Evolutionary conservation across 2,888 invertebrate genomes (phyloP), one percentile per base, ranked within the genome.

Genomic region (Euphydryas editha): DNA sequence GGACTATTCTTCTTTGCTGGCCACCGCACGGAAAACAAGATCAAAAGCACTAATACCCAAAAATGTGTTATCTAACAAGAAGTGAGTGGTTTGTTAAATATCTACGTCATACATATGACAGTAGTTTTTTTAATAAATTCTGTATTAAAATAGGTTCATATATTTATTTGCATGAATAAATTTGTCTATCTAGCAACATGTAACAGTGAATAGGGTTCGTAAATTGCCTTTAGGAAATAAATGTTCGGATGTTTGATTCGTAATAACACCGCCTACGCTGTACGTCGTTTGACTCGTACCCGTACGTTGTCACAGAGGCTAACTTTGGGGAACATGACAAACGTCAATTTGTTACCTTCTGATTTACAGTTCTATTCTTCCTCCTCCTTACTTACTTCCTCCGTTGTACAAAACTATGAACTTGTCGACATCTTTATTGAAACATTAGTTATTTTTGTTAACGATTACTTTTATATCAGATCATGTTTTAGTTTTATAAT

Each of bases 251-350:
- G 18, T 64, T 67, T 44, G 49, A 24, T 57, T 59, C 59, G 55
- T 49, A 56, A 21, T 20, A 13, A 18, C 58, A 13, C 37, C 49
- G 47, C 56, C 59, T 56, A 56, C 56, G 55, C 47, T 47, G 47
- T 42, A 36, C 37, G 59, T 36, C 49, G 17, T 42, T 20, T 57
- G 13, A 59, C 63, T 30, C 30, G 30, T 30, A 36, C 55, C 62
- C 42, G 36, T 59, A 55, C 62, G 55, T 55, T 47, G 39, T 54
- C 65, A 47, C 59, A 47, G 55, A 56, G 42, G 59, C 61, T 44
- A 69, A 69, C 59, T 51, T 68, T 59, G 42, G 24, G 49, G 51
- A 56, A 66, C 66, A 66, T 62, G 62, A 66, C 62, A 66, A 61
- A 57, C 24, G 49, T 59, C 68, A 57, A 69, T 66, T 66, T 69